Evolutionary conservation across 2,888 invertebrate genomes (phyloP), one percentile per base, ranked within the genome.

Genomic region (Tipula unca): DNA sequence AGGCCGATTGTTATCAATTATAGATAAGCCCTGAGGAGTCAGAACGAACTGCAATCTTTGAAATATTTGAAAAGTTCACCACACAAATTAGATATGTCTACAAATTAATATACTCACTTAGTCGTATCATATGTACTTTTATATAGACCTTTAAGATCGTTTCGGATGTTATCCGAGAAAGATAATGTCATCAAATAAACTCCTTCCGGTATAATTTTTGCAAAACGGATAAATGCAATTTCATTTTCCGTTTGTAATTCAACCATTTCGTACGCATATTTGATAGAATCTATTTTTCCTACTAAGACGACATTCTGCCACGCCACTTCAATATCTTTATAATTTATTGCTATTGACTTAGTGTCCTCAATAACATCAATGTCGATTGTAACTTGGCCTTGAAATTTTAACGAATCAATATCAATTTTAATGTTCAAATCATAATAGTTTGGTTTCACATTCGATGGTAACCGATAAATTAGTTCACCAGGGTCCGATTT

Each of bases 341-440:
- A 42, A 48, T 86, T 85, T 25, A 86, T 3, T 25, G 48, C 29
- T 54, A 86, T 85, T 14, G 17, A 13, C 0, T 69, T 48, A 35
- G 83, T 85, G 3, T 20, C 14, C 13, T 14, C 10, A 29, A 32
- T 82, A 14, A 35, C 32, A 25, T 42, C 25, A 29, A 86, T 29
- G 13, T 82, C 6, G 42, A 86, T 86, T 13, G 69, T 85, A 29
- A 85, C 85, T 14, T 6, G 42, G 14, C 86, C 86, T 42, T n/a
- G 35, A 82, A 86, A 86, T 3, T 17, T 32, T 20, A 35, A 85
- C 8, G 20, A 13, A 20, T 82, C 35, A 2, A 85, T 13, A 85
- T 86, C 86, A n/a, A 86, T 69, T 39, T 14, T 42, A 2, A 86
- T 85, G 13, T 29, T 32, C 13, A 86, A 82, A 85, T 85, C 85